Evolutionary conservation across 2,888 invertebrate species (phyloP), one percentile per base, ranked within the genome.

Genomic region (Rhabditoides inermis): DNA sequence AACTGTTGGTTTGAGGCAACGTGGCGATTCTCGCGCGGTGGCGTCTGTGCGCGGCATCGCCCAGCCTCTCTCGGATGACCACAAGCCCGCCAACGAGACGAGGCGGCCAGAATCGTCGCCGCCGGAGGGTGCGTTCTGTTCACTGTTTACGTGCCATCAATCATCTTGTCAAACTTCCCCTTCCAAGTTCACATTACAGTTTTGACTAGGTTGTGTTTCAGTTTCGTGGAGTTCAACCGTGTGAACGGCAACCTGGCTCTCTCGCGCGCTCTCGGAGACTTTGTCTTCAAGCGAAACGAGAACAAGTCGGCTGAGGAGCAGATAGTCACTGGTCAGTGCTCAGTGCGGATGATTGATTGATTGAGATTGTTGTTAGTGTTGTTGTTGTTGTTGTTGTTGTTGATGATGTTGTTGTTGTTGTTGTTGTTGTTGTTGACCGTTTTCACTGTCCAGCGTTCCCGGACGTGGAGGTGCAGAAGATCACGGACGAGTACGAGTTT

Each of bases 91-190:
- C 7, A 44, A 65, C 45, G 59, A 58, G 32, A 49, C 12, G n/a
- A n/a, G n/a, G 83, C 86, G 20, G 84, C 86, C 56, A 83, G 98
- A 68, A 98, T 98, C 68, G 78, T 80, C 32, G 88, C 88, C 1
- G 95, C 92, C 32, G 95, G 95, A 3, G 95, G 95, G 46, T 95
- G 88, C 86, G 94, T n/a, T n/a, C n/a, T n/a, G n/a, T n/a, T n/a
- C 32, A 32, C 15, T 15, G 15, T 10, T 32, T 32, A 7, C 10
- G 15, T 32, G 32, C n/a, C n/a, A n/a, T n/a, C n/a, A n/a, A n/a
- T n/a, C n/a, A n/a, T n/a, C n/a, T n/a, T n/a, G n/a, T n/a, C n/a
- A n/a, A n/a, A n/a, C n/a, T n/a, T n/a, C n/a, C n/a, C n/a, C n/a
- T n/a, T n/a, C n/a, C n/a, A n/a, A n/a, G n/a, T n/a, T n/a, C n/a